Conservation (phyloP, 1,140 invertebrate genomes). For the Dreissena rostriformis region DNA sequence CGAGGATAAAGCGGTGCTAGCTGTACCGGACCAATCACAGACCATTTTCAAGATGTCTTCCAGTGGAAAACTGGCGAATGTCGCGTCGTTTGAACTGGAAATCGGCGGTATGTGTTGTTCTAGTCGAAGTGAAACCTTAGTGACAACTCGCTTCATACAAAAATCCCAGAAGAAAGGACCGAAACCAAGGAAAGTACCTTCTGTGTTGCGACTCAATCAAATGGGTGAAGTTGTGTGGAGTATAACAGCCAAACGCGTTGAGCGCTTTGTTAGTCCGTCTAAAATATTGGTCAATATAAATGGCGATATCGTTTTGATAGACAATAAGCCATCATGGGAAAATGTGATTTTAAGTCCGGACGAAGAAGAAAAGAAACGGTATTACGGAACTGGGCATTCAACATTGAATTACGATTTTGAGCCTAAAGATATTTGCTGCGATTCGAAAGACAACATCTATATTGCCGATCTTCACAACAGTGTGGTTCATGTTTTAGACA, state of each 20-base stretch:
- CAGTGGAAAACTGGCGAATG: slow-evolving; percentile 2
- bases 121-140: slow-evolving; percentile 33
- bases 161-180: slow-evolving; percentile 53
- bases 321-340: slow-evolving; percentile 26
- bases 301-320: slow-evolving; percentile 45
- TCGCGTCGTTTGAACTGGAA: slow-evolving; percentile 44
- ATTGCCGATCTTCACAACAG: slow-evolving; percentile 35
- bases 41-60: slow-evolving; percentile 26
- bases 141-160: slow-evolving; percentile 39
- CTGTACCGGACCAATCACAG: slow-evolving; percentile 15
- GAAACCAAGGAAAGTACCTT: slow-evolving; percentile 15
- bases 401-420: slow-evolving; percentile 17
- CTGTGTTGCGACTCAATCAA: slow-evolving; percentile 14
- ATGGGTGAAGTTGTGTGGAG: slow-evolving; percentile 25
- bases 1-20: slow-evolving; percentile 18
- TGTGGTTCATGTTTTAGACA: slow-evolving; percentile 48
- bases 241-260: slow-evolving; percentile 24
- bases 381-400: slow-evolving; percentile 18
- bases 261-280: slow-evolving; percentile 30
- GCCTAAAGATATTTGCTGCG: slow-evolving; percentile 48
- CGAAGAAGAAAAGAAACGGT: slow-evolving; percentile 46
- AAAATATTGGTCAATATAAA: slow-evolving; percentile 36
- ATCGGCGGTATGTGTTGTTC: slow-evolving; percentile 41
- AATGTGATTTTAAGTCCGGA: slow-evolving; percentile 40
- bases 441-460: slow-evolving; percentile 29